Base-by-base conservation (phyloP, 2,797 vertebrate species). In the Lateolabrax maculatus region DNA sequence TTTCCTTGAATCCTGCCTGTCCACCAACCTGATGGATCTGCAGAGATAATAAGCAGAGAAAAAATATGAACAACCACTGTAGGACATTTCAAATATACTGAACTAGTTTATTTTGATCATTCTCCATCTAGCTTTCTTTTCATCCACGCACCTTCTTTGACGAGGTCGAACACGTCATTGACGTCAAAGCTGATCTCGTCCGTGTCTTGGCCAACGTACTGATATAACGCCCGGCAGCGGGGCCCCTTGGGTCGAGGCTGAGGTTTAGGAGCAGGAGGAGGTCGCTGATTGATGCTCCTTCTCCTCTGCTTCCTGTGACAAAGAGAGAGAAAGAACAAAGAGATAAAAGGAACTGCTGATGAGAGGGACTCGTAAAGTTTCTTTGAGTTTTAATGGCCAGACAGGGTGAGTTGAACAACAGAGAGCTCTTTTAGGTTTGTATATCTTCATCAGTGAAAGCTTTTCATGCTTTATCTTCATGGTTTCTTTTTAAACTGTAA, bases 21-120 rank as follows among this genome's bases (percentile, higher is more conserved):
- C 98, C 98, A 99, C 98, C 98, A 99, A 61, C 98, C 98, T 0
- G 98, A 98, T 0, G 91, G 19, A 88, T 99, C 98, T 99, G 51
- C 41, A 79, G n/a, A 84, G 76, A 57, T 19, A 62, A 71, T 23
- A 43, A 39, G 8, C 15, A 4, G 27, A 75, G 0, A 74, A 19
- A n/a, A 81, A 23, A 57, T 4, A 71, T 56, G 43, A 21, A 48
- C 16, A 52, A 23, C 39, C 55, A 34, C 55, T 39, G 41, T 2
- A 27, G 36, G 9, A 37, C 9, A 9, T 36, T 27, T n/a, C n/a
- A n/a, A n/a, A n/a, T n/a, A n/a, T 18, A 1, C 5, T 7, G 4
- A n/a, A n/a, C 37, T 71, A 5, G 16, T 41, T 41, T 41, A 6
- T 51, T 48, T 23, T 18, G 11, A 9, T 56, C n/a, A 5, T 6